Percentiles rank a stretch among this genome's conserved stretches.
Conservation (phyloP, 2,888 invertebrate species). For the Drosophila ochracea region DNA sequence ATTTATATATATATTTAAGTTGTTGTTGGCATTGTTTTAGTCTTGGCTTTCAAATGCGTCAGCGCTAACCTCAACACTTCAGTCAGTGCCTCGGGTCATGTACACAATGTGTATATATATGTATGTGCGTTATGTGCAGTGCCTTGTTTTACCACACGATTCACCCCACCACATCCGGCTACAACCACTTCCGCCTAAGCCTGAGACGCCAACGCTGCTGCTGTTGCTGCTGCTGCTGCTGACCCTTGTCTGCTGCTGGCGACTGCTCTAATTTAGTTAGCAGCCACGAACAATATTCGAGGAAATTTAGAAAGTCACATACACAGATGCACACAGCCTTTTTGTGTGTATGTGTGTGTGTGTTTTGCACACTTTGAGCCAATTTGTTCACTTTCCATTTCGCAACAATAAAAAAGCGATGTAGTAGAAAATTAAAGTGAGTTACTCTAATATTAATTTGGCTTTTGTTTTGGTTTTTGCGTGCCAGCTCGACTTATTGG, state of each 20-base stretch:
- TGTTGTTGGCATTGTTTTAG: constrained; percentile 26
- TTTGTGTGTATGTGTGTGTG: neutral
- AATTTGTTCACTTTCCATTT: constrained; percentile 66
- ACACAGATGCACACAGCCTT: constrained; percentile 28
- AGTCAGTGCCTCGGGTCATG: constrained; percentile 36
- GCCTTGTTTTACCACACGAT: constrained; percentile 24
- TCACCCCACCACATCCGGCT: constrained; percentile 59
- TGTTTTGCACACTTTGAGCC: constrained; percentile 17
- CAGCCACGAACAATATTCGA: constrained; percentile 49
- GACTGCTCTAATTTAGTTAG: constrained; percentile 67
- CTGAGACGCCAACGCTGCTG: constrained; percentile 16
- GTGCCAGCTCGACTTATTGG: constrained; percentile 71
- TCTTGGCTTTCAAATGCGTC: constrained; percentile 59
- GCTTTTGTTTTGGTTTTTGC: constrained; percentile 65
- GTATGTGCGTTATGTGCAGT: constrained; percentile 31
- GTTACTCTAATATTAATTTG: constrained; percentile 46
- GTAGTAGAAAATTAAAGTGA: constrained; percentile 33
- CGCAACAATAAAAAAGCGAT: constrained; percentile 28
- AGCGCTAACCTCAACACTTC: constrained; percentile 74
- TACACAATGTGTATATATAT: constrained; percentile 4
- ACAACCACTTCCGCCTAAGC: constrained; percentile 55
- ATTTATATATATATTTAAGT: constrained; percentile 58
- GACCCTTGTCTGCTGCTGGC: constrained; percentile 59
- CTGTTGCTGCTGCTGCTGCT: constrained; percentile 47
- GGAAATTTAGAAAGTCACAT: constrained; percentile 48